phyloP scores from a whole-genome alignment of 2,113 vertebrate genomes.

The Hiodon tergisus region DNA sequence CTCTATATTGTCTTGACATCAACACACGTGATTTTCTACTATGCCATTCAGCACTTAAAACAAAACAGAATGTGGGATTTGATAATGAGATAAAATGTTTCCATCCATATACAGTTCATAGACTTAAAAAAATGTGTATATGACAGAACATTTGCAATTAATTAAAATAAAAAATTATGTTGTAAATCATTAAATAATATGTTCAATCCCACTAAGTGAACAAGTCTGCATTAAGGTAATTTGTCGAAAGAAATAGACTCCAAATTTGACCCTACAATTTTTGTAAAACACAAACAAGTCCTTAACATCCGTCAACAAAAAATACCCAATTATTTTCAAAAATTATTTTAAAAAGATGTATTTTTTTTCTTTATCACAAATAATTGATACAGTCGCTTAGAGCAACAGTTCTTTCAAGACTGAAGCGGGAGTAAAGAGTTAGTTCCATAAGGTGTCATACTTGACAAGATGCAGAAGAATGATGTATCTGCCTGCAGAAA shows the following conservation, averaged over 20 bases:
- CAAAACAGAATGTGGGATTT: too few relatives aligned
- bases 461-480: slow-evolving; percentile 62
- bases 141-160: too few relatives aligned
- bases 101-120: too few relatives aligned
- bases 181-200: not conserved
- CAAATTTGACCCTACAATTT: slow-evolving; percentile 38
- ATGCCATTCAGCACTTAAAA: too few relatives aligned
- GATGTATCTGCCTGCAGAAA: slow-evolving; percentile 69
- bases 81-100: too few relatives aligned
- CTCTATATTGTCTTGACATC: too few relatives aligned
- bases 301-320: slow-evolving; percentile 42
- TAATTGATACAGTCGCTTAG: slow-evolving; percentile 44
- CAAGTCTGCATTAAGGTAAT: slow-evolving; percentile 60
- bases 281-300: slow-evolving; percentile 33
- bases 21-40: too few relatives aligned
- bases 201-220: slow-evolving; percentile 33
- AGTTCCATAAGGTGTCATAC: slow-evolving; percentile 59
- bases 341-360: slow-evolving; percentile 32
- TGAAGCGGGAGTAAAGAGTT: slow-evolving; percentile 52
- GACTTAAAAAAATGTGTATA: too few relatives aligned
- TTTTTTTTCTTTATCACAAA: slow-evolving; percentile 47
- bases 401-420: slow-evolving; percentile 54
- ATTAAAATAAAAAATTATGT: too few relatives aligned
- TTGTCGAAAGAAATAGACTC: slow-evolving; percentile 34
- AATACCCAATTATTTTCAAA: slow-evolving; percentile 39